Evolutionary conservation across 2,888 invertebrate genomes (phyloP).

Genomic region (Rhingia campestris): DNA sequence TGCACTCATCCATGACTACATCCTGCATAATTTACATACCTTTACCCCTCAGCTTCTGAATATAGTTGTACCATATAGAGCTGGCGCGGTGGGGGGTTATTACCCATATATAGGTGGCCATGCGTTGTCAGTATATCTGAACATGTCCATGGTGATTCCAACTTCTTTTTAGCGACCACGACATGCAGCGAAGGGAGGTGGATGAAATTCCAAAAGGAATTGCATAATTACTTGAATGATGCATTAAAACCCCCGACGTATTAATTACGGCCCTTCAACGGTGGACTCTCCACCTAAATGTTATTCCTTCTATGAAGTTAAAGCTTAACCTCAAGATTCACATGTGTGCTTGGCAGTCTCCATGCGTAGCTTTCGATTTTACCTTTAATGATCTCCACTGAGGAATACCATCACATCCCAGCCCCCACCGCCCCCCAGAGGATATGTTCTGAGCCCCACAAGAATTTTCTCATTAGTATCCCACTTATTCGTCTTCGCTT

Average conservation of each 20-base stretch:
- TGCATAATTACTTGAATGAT: conserved; percentile 15
- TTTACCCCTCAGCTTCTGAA: not conserved
- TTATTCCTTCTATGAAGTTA: conserved; percentile 6
- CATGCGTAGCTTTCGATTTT: conserved; percentile 18
- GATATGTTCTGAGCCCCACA: conserved; percentile 36
- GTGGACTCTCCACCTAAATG: not conserved
- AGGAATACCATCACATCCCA: not conserved
- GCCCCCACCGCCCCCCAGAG: conserved; percentile 11
- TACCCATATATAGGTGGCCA: conserved; percentile 8
- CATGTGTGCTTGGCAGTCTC: not conserved
- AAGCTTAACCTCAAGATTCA: not conserved
- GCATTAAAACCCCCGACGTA: conserved; percentile 15
- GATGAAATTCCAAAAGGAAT: conserved; percentile 17
- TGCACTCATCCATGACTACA: conserved; percentile 60
- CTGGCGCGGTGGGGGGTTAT: conserved; percentile 1
- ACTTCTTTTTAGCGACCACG: not conserved
- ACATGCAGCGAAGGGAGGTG: not conserved
- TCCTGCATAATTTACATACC: conserved; percentile 58
- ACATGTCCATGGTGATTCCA: conserved; percentile 1
- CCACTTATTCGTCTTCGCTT: conserved; percentile 45
- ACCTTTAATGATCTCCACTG: conserved; percentile 48
- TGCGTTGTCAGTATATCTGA: not conserved
- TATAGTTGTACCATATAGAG: not conserved
- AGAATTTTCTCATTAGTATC: conserved; percentile 64
- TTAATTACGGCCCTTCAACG: conserved; percentile 26